phyloP scores from a whole-genome alignment of 1,140 invertebrate species.

The Heliothis subflexa region DNA sequence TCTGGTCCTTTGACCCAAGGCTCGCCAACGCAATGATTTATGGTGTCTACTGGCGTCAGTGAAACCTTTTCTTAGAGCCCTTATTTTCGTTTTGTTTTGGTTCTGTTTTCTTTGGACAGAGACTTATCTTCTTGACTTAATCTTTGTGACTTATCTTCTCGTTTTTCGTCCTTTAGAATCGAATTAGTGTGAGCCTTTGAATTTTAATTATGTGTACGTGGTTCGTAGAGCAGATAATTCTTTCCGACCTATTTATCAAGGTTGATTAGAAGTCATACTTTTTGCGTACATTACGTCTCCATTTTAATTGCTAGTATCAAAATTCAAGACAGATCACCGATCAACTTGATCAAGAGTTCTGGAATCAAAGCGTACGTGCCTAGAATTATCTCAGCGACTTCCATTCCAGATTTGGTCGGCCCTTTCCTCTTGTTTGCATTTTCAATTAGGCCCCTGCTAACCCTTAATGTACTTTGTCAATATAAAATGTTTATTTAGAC shows the following conservation, averaged over 20 bases:
- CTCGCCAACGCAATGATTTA: constrained; percentile 40
- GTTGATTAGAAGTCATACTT: background rate
- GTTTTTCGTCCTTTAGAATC: too few relatives aligned
- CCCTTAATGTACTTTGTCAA: constrained; percentile 36
- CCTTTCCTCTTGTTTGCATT: constrained; percentile 60
- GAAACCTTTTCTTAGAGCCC: constrained; percentile 6
- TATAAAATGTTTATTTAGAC: constrained; percentile 45
- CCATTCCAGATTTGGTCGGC: constrained; percentile 51
- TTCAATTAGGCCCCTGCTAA: constrained; percentile 48
- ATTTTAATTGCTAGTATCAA: constrained; percentile 45
- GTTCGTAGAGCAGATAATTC: too few relatives aligned
- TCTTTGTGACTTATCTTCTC: too few relatives aligned
- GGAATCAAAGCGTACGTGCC: constrained; percentile 71
- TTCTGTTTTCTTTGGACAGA: too few relatives aligned
- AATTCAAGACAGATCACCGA: constrained; percentile 60
- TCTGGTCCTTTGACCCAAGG: constrained; percentile 67
- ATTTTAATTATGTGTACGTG: too few relatives aligned
- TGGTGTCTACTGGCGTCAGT: constrained; percentile 26
- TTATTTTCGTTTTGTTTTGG: background rate
- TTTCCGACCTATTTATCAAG: too few relatives aligned
- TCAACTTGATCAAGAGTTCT: constrained; percentile 62
- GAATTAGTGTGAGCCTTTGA: too few relatives aligned
- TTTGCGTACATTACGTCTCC: background rate
- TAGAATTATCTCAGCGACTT: constrained; percentile 52
- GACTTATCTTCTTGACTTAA: too few relatives aligned